Base-by-base conservation (phyloP, 1,140 invertebrate genomes). In the Lamellibrachia luymesi region DNA sequence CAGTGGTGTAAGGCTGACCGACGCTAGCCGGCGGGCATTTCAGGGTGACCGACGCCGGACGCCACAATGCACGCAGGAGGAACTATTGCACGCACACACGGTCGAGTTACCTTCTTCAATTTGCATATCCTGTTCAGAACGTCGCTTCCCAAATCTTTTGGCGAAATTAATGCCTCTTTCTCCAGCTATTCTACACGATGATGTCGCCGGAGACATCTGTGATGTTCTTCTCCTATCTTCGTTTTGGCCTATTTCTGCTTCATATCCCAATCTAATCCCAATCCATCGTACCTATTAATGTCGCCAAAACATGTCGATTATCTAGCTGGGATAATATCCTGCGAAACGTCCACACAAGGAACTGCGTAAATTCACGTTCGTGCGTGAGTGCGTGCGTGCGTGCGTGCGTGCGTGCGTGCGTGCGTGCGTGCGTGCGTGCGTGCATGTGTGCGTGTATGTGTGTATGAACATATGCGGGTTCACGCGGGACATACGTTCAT, bases 391-490 rank as follows among this genome's bases (percentile, higher is more conserved):
- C 50, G 56, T 93, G 92, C n/a, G 64, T 93, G 92, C 50, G 64
- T 90, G 92, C 89, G 92, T 90, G 92, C 50, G 64, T 93, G 92
- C 89, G 92, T 93, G 56, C 89, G 56, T 90, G 92, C 50, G 92
- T 93, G 92, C 8, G 52, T 93, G 92, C 27, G 56, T 91, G 56
- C 50, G 92, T 93, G 92, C 50, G 92, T 93, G 92, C 5, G 92
- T 91, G 64, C 89, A 38, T 91, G 92, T 93, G 64, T 93, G 92
- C 89, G 64, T 93, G 89, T 89, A 52, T 92, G 92, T 25, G 51
- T 92, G n/a, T 38, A 38, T 38, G 38, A 38, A 38, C 38, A 38
- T 56, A 1, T 56, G 52, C 17, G 52, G 6, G 52, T 56, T 6
- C 52, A 56, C 52, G 52, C 52, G 38, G 38, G 38, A 38, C 38